These are phyloP conservation scores for Athalia rosae DNA, from an alignment of 2,888 invertebrate genomes.

Conservation along the genomic window DNA sequence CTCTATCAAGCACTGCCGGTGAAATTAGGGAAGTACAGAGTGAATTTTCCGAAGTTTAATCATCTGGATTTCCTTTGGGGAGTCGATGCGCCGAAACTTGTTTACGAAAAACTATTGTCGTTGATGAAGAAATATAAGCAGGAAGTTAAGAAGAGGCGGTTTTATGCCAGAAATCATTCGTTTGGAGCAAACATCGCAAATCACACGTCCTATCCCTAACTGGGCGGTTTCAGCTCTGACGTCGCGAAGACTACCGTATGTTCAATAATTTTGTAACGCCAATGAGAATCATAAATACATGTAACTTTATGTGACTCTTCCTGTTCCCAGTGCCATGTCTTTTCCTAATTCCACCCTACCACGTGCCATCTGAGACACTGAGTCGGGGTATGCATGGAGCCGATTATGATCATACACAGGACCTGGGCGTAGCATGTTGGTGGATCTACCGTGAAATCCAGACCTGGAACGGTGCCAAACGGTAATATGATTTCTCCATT, in stretches of 20 bases:
- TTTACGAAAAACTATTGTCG: slow-evolving; percentile 76
- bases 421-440: too few species aligned
- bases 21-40: slow-evolving; percentile 76
- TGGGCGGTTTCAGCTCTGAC: background rate
- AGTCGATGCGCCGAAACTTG: slow-evolving; percentile 77
- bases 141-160: background rate
- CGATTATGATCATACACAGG: too few species aligned
- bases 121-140: slow-evolving; percentile 69
- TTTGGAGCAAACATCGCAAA: background rate
- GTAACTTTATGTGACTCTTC: too few species aligned
- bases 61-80: slow-evolving; percentile 85
- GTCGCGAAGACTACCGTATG: background rate
- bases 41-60: slow-evolving; percentile 80
- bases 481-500: too few species aligned
- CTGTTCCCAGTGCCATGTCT: too few species aligned
- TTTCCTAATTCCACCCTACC: too few species aligned
- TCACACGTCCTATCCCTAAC: too few species aligned
- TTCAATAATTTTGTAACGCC: background rate
- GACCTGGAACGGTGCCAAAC: too few species aligned
- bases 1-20: slow-evolving; percentile 77
- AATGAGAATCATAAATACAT: too few species aligned
- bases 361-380: too few species aligned
- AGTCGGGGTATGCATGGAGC: too few species aligned
- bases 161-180: background rate
- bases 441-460: too few species aligned